A percentile compares a stretch with the other conserved stretches of the same genome.
Evolutionary conservation across 2,888 invertebrate species (phyloP).

Genomic region (Ormyrus labotus): DNA sequence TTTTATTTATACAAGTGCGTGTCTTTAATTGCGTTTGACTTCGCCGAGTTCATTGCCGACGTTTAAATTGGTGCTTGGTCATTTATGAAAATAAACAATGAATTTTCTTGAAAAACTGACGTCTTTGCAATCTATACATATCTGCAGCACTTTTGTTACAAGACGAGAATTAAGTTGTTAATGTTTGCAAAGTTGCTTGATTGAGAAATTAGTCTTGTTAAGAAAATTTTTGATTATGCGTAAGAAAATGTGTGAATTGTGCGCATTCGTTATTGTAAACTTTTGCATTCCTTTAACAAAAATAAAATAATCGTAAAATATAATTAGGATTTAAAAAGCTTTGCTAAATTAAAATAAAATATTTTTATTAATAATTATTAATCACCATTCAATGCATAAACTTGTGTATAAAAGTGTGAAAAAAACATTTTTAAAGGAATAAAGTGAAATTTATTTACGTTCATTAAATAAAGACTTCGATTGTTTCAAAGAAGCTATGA

Average conservation of each 20-base stretch:
- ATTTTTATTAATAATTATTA: not conserved
- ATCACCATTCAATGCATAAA: too few relatives aligned
- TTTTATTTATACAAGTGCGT: conserved; percentile 3
- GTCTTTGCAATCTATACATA: too few relatives aligned
- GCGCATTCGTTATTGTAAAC: not conserved
- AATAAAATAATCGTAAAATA: conserved; percentile 1
- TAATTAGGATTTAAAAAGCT: conserved; percentile 10
- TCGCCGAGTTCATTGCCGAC: too few relatives aligned
- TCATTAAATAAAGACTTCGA: too few relatives aligned
- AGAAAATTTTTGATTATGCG: not conserved
- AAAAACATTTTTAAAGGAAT: too few relatives aligned
- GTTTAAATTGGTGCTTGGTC: too few relatives aligned
- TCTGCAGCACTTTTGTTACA: too few relatives aligned
- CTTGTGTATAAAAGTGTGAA: too few relatives aligned
- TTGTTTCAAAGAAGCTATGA: too few relatives aligned
- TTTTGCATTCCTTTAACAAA: conserved; percentile 30
- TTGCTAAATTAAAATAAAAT: conserved; percentile 23
- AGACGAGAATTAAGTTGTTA: not conserved
- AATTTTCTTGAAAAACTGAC: not conserved
- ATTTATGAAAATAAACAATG: not conserved
- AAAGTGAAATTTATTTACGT: too few relatives aligned
- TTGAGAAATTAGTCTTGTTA: not conserved
- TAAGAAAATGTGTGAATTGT: not conserved
- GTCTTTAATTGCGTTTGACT: not conserved
- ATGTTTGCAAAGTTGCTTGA: not conserved